Percentiles rank a stretch among this genome's conserved stretches.
phyloP scores from a whole-genome alignment of 2,888 invertebrate genomes.

The Nudaria mundana region DNA sequence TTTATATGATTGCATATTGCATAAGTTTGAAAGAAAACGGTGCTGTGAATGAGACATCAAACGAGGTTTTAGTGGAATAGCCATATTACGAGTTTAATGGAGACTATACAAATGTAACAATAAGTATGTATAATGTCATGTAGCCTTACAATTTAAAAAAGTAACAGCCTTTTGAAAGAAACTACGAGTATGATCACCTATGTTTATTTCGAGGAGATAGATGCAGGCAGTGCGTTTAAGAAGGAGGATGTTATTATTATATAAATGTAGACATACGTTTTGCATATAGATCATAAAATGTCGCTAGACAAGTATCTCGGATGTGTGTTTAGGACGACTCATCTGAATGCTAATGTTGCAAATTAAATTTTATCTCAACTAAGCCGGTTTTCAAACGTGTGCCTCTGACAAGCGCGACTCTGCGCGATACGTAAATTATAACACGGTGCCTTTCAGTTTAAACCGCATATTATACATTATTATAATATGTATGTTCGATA shows the following conservation, averaged over 20 bases:
- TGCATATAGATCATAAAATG: constrained; percentile 44
- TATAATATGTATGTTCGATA: too few species aligned
- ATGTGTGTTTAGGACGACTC: constrained; percentile 54
- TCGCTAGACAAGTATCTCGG: constrained; percentile 38
- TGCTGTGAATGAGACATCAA: constrained; percentile 20
- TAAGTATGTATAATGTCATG: constrained; percentile 17
- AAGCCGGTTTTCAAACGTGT: constrained; percentile 42
- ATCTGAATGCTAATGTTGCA: constrained; percentile 62
- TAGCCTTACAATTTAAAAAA: constrained; percentile 12
- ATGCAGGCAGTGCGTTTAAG: constrained; percentile 14
- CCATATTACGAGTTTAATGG: constrained; percentile 15
- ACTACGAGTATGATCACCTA: constrained; percentile 2
- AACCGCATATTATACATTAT: too few species aligned
- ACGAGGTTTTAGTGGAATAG: constrained; percentile 18
- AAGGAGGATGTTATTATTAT: constrained; percentile 18
- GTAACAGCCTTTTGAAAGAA: constrained; percentile 1
- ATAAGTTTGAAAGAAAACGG: constrained; percentile 19
- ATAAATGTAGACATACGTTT: too few species aligned
- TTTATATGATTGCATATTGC: constrained; percentile 25
- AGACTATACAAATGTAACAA: too few species aligned
- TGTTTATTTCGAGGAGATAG: constrained; percentile 1
- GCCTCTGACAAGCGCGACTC: constrained; percentile 7
- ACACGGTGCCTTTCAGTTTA: too few species aligned
- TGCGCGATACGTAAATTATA: too few species aligned
- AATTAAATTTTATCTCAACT: constrained; percentile 54